Percentiles rank a stretch among this genome's conserved stretches.
phyloP scores from a whole-genome alignment of 1,140 invertebrate species.

The Chrysopa pallens region DNA sequence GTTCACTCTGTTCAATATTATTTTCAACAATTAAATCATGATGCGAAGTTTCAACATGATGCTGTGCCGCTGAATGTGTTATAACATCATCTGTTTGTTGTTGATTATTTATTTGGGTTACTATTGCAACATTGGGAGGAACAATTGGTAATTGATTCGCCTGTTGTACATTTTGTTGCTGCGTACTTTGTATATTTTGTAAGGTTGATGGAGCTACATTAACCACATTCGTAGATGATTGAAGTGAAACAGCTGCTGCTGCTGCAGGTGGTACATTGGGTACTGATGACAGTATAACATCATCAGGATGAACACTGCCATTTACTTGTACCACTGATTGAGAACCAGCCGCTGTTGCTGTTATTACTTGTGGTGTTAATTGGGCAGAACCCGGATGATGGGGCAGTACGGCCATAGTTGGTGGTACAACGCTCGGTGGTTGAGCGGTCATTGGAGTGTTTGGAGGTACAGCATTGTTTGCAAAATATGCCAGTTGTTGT shows the following conservation, averaged over 20 bases:
- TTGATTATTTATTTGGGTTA: too few species aligned
- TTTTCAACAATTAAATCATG: too few species aligned
- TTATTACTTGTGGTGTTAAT: neutral
- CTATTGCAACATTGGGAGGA: too few species aligned
- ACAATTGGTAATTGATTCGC: too few species aligned
- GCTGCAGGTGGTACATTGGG: neutral
- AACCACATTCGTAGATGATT: neutral
- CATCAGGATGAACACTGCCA: conserved; percentile 20
- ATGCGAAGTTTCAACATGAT: too few species aligned
- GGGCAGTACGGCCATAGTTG: conserved; percentile 4
- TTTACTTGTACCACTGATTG: conserved; percentile 25
- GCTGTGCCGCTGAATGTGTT: too few species aligned
- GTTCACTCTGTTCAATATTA: too few species aligned
- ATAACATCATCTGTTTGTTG: too few species aligned
- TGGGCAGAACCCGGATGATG: neutral
- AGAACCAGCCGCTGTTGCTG: conserved; percentile 10
- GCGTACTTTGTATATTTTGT: too few species aligned
- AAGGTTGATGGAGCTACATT: too few species aligned
- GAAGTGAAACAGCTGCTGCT: neutral
- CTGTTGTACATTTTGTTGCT: too few species aligned
- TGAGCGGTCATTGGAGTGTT: conserved; percentile 8
- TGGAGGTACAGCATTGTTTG: conserved; percentile 2
- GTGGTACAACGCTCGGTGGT: conserved; percentile 15
- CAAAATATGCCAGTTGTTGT: conserved; percentile 9
- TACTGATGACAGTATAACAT: conserved; percentile 8